Evolutionary conservation across 1,140 invertebrate genomes (phyloP).

Genomic region (Tetramorium parvispinum): DNA sequence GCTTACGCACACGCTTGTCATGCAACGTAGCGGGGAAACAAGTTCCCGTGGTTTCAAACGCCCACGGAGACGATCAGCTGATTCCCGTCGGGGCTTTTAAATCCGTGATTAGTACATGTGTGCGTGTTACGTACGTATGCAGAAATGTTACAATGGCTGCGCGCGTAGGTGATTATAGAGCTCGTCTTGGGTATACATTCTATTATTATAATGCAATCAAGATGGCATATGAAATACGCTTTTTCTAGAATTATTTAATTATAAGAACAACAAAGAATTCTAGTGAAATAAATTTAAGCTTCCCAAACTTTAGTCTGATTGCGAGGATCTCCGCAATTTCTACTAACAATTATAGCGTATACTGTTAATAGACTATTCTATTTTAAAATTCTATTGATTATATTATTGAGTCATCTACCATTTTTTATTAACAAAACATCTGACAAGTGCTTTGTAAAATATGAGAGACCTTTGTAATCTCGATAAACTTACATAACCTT

Average conservation of each 20-base stretch:
- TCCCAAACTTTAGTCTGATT: not conserved
- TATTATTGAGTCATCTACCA: not conserved
- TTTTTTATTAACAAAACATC: not conserved
- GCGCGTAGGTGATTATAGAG: not conserved
- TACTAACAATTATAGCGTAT: not conserved
- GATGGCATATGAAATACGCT: not conserved
- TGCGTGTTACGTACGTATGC: not conserved
- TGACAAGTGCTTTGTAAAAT: not conserved
- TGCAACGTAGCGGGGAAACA: constrained; percentile 36
- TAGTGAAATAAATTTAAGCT: not conserved
- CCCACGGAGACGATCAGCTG: constrained; percentile 63
- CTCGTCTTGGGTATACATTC: not conserved
- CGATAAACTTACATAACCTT: not conserved
- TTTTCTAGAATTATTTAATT: not conserved
- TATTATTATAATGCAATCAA: not conserved
- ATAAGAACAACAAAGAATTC: not conserved
- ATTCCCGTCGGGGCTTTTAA: constrained; percentile 57
- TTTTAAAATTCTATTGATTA: not conserved
- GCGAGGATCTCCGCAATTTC: not conserved
- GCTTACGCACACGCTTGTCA: constrained; percentile 66
- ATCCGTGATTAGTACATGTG: not conserved
- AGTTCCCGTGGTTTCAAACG: constrained; percentile 52
- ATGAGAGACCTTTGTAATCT: not conserved
- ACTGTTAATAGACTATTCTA: not conserved
- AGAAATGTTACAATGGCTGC: not conserved